These are phyloP conservation scores for Chironomus tepperi DNA, from an alignment of 1,140 invertebrate species.

Conservation along the genomic window DNA sequence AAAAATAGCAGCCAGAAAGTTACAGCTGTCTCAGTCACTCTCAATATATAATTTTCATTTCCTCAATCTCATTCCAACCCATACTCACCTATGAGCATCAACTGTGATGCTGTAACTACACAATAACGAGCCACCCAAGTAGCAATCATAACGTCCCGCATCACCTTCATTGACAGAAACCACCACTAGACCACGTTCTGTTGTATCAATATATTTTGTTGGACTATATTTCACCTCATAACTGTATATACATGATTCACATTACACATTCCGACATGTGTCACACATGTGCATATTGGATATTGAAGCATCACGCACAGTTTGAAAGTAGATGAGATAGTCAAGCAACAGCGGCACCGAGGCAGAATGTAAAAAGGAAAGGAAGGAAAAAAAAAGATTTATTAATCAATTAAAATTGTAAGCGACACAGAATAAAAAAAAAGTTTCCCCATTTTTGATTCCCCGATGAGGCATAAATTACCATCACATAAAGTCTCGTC, in stretches of 20 bases:
- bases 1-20: no score
- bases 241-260: constrained; percentile 27
- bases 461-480: constrained; percentile 21
- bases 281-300: neutral
- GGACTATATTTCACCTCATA: constrained; percentile 45
- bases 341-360: neutral
- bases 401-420: constrained; percentile 24
- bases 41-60: no score
- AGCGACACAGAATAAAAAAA: constrained; percentile 8
- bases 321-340: neutral
- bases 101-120: constrained; percentile 62
- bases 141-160: constrained; percentile 61
- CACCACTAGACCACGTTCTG: constrained; percentile 61
- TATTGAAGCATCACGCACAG: constrained; percentile 1
- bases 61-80: no score
- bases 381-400: neutral
- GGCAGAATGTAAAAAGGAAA: neutral
- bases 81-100: constrained; percentile 52
- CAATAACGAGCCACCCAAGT: constrained; percentile 54
- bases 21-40: no score
- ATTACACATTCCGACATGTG: neutral
- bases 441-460: constrained; percentile 7
- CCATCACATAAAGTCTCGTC: neutral
- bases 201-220: constrained; percentile 60
- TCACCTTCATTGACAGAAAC: constrained; percentile 59